Evolutionary conservation across 30 jellyfish, hydroid and myxozoan species (phyloP).

Genomic region (Turritopsis rubra): DNA sequence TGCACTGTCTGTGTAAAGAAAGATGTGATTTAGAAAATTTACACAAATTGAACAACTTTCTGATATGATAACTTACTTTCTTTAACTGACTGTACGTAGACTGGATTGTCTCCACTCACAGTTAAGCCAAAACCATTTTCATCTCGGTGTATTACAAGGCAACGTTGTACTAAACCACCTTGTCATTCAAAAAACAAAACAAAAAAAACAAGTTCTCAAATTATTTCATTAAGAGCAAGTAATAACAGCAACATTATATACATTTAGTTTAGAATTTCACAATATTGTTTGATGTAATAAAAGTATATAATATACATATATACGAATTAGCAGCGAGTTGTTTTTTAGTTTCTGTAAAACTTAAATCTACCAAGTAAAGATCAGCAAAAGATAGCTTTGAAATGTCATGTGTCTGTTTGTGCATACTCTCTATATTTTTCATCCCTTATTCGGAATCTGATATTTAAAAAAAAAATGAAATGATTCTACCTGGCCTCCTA

Average conservation of each 20-base stretch:
- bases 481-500: background rate
- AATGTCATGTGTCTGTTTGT: background rate
- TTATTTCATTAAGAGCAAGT: background rate
- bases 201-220: background rate
- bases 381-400: too few species aligned
- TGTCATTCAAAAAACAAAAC: background rate
- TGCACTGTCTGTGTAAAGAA: slow-evolving; percentile 52
- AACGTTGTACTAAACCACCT: slow-evolving; percentile 89
- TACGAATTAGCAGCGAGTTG: too few species aligned
- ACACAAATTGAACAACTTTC: background rate
- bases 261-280: too few species aligned
- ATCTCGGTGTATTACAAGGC: slow-evolving; percentile 79
- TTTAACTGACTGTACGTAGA: slow-evolving; percentile 88
- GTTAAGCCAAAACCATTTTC: slow-evolving; percentile 93
- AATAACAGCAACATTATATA: background rate
- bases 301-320: too few species aligned
- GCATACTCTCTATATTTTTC: background rate
- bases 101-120: slow-evolving; percentile 98
- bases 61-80: slow-evolving; percentile 56
- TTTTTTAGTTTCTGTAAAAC: too few species aligned
- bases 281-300: too few species aligned
- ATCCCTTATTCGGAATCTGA: background rate
- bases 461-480: too few species aligned
- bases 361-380: too few species aligned
- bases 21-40: background rate